A percentile compares a stretch with the other conserved stretches of the same genome.
Conservation (phyloP, 37 sponge, comb jelly and placozoan species). For the Beroe ovata region DNA sequence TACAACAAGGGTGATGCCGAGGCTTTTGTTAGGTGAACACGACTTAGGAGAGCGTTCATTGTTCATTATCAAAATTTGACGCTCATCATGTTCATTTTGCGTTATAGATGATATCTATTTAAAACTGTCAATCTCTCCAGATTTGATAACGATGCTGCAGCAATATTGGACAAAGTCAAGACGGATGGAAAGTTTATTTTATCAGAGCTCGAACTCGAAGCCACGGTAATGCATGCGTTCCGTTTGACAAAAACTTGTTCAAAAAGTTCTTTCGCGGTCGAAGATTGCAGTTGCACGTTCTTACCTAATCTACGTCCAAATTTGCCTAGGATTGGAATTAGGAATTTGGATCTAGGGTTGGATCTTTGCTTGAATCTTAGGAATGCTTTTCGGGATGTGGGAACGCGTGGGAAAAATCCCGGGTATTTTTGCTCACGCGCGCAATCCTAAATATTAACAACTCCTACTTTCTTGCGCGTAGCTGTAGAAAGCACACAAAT, state of each 20-base stretch:
- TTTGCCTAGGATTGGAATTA: background rate
- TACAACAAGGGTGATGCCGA: constrained; percentile 45
- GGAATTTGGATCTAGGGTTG: no score
- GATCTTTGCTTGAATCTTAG: no score
- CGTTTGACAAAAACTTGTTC: no score
- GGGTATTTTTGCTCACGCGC: background rate
- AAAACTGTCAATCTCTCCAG: background rate
- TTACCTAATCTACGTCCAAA: background rate
- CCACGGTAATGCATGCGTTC: constrained; percentile 18
- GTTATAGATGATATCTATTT: no score
- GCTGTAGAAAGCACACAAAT: constrained; percentile 27
- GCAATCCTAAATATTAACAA: background rate
- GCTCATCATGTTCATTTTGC: no score
- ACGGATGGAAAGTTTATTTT: constrained; percentile 33
- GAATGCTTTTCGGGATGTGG: no score
- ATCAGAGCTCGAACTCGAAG: background rate
- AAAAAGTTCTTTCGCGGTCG: no score
- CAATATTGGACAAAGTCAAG: background rate
- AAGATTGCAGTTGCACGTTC: no score
- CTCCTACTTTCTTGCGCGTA: background rate
- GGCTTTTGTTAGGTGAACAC: constrained; percentile 53
- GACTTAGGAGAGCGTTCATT: no score
- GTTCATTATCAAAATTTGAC: no score
- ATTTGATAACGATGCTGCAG: background rate
- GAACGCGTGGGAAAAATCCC: no score